phyloP scores from a whole-genome alignment of 2,888 invertebrate genomes.

The Apamea anceps region DNA sequence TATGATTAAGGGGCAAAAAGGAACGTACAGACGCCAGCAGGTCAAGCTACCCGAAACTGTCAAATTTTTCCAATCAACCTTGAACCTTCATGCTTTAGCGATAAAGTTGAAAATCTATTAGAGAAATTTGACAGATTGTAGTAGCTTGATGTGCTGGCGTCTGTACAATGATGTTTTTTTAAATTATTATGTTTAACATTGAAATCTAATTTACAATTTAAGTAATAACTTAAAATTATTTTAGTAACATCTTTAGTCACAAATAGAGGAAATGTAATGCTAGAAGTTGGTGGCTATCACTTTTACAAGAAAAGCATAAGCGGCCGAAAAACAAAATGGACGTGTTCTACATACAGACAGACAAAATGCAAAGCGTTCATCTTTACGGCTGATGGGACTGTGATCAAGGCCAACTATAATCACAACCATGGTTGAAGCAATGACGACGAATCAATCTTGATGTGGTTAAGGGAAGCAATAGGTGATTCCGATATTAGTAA shows the following conservation, averaged over 20 bases:
- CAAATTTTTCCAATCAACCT: too few species aligned
- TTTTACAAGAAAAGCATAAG: slow-evolving; percentile 16
- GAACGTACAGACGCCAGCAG: too few species aligned
- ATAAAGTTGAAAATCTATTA: too few species aligned
- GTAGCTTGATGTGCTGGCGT: too few species aligned
- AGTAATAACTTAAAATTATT: not conserved
- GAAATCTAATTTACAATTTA: not conserved
- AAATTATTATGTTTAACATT: not conserved
- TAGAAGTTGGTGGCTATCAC: slow-evolving; percentile 4
- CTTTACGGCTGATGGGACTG: not conserved
- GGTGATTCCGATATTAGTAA: not conserved
- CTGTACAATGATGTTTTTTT: not conserved
- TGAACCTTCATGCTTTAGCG: too few species aligned
- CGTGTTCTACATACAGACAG: slow-evolving; percentile 12
- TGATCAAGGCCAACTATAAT: slow-evolving; percentile 1
- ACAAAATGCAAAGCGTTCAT: slow-evolving; percentile 28
- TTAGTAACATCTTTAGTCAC: slow-evolving; percentile 19
- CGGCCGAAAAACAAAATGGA: slow-evolving; percentile 15
- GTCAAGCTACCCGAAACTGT: too few species aligned
- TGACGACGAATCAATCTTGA: not conserved
- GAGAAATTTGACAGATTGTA: too few species aligned
- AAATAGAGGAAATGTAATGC: slow-evolving; percentile 20
- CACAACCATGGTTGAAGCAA: slow-evolving; percentile 10
- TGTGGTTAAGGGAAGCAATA: not conserved
- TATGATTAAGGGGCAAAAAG: not conserved